Percentiles rank a stretch among this genome's conserved stretches.
These are phyloP conservation scores for Steatornis caripensis DNA, from an alignment of 2,113 vertebrate species.

Conservation along the genomic window DNA sequence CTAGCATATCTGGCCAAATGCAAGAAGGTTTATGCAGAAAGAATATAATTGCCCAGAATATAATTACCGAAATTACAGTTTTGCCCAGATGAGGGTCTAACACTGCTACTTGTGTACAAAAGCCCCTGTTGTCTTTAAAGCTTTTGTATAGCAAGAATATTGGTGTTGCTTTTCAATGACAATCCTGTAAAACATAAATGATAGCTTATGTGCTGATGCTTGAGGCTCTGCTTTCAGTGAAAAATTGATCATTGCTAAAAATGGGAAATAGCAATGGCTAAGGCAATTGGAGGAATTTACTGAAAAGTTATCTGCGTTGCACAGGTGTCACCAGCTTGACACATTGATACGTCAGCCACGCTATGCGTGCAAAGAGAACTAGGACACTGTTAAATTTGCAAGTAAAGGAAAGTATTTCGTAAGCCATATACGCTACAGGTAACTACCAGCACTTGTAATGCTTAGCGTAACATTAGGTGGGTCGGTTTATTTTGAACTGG, in stretches of 20 bases:
- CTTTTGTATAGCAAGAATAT: neutral
- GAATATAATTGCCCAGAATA: neutral
- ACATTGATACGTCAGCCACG: neutral
- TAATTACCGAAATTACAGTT: too few relatives aligned
- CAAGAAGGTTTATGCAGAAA: neutral
- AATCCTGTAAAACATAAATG: neutral
- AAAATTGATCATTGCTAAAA: neutral
- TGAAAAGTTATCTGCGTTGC: neutral
- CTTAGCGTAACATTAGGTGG: neutral
- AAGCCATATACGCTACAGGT: neutral
- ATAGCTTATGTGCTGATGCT: neutral
- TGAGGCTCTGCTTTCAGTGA: neutral
- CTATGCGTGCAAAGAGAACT: neutral
- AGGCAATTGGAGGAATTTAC: neutral
- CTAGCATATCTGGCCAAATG: neutral
- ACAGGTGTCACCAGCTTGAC: neutral
- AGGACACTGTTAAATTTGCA: neutral
- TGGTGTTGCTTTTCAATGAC: neutral
- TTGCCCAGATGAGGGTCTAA: neutral
- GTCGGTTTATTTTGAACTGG: neutral
- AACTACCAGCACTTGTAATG: neutral
- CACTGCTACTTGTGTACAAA: neutral
- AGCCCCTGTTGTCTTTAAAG: neutral
- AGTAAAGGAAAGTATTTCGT: neutral
- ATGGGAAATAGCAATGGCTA: neutral